These are phyloP conservation scores for Neosilurus mollespiculum DNA, from an alignment of 2,797 vertebrate genomes.

Conservation along the genomic window DNA sequence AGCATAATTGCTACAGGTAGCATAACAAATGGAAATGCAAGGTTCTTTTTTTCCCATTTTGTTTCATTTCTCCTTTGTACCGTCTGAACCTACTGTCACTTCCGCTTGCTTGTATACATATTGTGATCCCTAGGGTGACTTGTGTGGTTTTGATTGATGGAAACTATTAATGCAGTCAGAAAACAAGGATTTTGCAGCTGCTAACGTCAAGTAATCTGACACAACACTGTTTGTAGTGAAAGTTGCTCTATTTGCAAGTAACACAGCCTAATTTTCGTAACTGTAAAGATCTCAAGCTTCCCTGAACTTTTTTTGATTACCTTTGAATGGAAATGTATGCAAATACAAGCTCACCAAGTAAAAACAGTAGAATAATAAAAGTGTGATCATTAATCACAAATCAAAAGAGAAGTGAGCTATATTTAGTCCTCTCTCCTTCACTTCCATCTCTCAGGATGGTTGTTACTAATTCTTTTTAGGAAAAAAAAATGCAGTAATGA, in stretches of 20 bases:
- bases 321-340: neutral
- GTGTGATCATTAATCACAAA: slow-evolving; percentile 14
- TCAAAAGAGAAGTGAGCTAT: slow-evolving; percentile 26
- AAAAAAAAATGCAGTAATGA: slow-evolving; percentile 32
- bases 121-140: slow-evolving; percentile 16
- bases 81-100: slow-evolving; percentile 17
- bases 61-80: slow-evolving; percentile 28
- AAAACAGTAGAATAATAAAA: slow-evolving; percentile 5
- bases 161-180: slow-evolving; percentile 11
- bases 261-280: neutral
- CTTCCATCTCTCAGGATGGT: slow-evolving; percentile 35
- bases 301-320: slow-evolving; percentile 4
- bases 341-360: slow-evolving; percentile 5
- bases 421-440: slow-evolving; percentile 34
- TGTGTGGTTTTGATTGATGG: slow-evolving; percentile 17
- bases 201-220: neutral
- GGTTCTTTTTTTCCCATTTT: slow-evolving; percentile 12
- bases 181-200: slow-evolving; percentile 2
- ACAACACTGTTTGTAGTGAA: neutral
- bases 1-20: slow-evolving; percentile 41
- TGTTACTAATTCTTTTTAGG: slow-evolving; percentile 37
- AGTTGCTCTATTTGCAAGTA: neutral
- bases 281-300: neutral
- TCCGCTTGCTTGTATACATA: slow-evolving; percentile 2
- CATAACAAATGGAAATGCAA: slow-evolving; percentile 30